A percentile compares a stretch with the other conserved stretches of the same genome.
phyloP scores from a whole-genome alignment of 1,140 invertebrate genomes.

The Drosophila sproati region DNA sequence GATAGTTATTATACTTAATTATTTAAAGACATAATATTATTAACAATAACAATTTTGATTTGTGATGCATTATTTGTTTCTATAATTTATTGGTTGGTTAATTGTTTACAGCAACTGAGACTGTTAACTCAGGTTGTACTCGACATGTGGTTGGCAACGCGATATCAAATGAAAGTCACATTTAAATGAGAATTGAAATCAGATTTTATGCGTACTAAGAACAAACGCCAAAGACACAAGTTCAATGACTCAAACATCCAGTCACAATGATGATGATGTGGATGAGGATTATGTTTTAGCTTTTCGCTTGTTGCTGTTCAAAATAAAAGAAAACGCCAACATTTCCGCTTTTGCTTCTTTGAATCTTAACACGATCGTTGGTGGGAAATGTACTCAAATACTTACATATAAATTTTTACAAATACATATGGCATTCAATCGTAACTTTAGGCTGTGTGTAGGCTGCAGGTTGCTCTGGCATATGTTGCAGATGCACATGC shows the following conservation, averaged over 20 bases:
- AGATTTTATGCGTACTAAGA: not conserved
- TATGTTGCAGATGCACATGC: slow-evolving; percentile 20
- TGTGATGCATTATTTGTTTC: no score
- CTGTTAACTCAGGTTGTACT: not conserved
- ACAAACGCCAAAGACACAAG: slow-evolving; percentile 41
- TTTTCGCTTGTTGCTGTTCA: slow-evolving; percentile 66
- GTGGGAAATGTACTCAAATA: slow-evolving; percentile 1
- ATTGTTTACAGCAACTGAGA: no score
- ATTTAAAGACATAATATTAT: no score
- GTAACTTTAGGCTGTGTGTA: slow-evolving; percentile 22
- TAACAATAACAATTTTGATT: no score
- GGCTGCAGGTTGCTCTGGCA: slow-evolving; percentile 16
- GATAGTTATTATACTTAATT: no score
- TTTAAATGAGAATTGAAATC: not conserved
- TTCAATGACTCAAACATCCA: slow-evolving; percentile 68
- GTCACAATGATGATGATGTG: slow-evolving; percentile 22
- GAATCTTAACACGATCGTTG: slow-evolving; percentile 73
- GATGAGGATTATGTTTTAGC: slow-evolving; percentile 60
- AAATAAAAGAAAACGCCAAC: slow-evolving; percentile 78
- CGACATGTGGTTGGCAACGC: not conserved
- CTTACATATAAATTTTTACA: slow-evolving; percentile 3
- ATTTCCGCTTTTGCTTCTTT: slow-evolving; percentile 82
- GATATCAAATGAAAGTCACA: not conserved
- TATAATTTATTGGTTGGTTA: no score
- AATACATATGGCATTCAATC: slow-evolving; percentile 11